phyloP scores from a whole-genome alignment of 2,113 vertebrate species.

The Hypanus sabinus region DNA sequence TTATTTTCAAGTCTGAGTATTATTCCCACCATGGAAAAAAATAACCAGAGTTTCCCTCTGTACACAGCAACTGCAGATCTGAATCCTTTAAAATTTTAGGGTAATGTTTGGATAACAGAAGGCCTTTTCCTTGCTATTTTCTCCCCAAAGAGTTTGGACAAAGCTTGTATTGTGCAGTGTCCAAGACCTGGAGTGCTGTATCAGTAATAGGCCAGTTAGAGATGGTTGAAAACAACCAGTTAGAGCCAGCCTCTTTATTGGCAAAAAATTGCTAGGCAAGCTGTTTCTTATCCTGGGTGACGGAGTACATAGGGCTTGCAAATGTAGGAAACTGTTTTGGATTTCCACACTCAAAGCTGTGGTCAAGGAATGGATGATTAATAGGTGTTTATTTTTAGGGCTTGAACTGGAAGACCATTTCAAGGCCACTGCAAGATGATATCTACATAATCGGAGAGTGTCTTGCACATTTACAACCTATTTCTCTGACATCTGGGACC shows the following conservation, averaged over 20 bases:
- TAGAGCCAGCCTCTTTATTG: constrained; percentile 12
- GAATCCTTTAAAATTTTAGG: neutral
- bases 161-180: neutral
- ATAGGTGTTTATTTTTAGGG: constrained; percentile 72
- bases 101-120: constrained; percentile 18
- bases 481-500: constrained; percentile 45
- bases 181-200: constrained; percentile 28
- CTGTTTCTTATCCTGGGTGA: constrained; percentile 56
- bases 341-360: constrained; percentile 51
- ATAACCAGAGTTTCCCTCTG: neutral
- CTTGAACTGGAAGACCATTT: constrained; percentile 58
- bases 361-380: constrained; percentile 64
- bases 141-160: neutral
- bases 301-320: constrained; percentile 52
- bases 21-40: neutral
- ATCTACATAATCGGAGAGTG: constrained; percentile 56
- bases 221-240: constrained; percentile 23
- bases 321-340: constrained; percentile 51
- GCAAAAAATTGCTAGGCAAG: constrained; percentile 46
- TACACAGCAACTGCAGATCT: constrained; percentile 6
- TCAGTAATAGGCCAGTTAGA: constrained; percentile 27
- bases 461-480: constrained; percentile 51
- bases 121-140: constrained; percentile 6
- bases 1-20: neutral
- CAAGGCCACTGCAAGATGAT: constrained; percentile 60